These are phyloP conservation scores for Anableps anableps DNA, from an alignment of 2,797 vertebrate genomes.

Conservation along the genomic window DNA sequence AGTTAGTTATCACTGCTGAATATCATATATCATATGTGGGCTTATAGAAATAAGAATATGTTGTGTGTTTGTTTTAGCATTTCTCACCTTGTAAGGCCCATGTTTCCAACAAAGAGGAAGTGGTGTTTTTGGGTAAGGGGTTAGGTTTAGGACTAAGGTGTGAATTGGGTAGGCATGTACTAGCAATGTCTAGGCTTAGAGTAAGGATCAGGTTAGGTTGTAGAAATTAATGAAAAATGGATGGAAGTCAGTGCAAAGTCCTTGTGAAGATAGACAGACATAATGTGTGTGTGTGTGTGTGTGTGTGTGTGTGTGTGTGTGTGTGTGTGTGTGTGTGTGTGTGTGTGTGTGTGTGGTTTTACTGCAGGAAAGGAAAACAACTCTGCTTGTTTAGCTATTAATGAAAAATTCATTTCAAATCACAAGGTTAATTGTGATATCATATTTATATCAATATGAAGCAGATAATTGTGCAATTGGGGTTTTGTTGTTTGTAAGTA, in stretches of 20 bases:
- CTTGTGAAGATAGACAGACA: background rate
- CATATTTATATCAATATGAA: constrained; percentile 19
- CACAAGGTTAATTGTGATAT: constrained; percentile 18
- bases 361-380: constrained; percentile 6
- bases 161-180: background rate
- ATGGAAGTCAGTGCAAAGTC: background rate
- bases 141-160: background rate
- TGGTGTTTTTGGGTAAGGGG: background rate
- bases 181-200: background rate
- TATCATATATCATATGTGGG: background rate
- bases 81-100: background rate
- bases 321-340: background rate
- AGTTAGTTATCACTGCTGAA: constrained; percentile 50
- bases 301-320: background rate
- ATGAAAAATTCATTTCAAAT: constrained; percentile 7
- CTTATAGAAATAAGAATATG: background rate
- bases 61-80: background rate
- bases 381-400: constrained; percentile 6
- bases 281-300: background rate
- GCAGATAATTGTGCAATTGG: background rate
- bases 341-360: background rate
- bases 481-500: constrained; percentile 21
- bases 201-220: background rate
- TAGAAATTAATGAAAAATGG: too few species aligned
- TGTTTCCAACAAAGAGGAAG: background rate